Evolutionary conservation across 1,140 invertebrate species (phyloP), one percentile per base, ranked within the genome.

Genomic region (Spodoptera litura): DNA sequence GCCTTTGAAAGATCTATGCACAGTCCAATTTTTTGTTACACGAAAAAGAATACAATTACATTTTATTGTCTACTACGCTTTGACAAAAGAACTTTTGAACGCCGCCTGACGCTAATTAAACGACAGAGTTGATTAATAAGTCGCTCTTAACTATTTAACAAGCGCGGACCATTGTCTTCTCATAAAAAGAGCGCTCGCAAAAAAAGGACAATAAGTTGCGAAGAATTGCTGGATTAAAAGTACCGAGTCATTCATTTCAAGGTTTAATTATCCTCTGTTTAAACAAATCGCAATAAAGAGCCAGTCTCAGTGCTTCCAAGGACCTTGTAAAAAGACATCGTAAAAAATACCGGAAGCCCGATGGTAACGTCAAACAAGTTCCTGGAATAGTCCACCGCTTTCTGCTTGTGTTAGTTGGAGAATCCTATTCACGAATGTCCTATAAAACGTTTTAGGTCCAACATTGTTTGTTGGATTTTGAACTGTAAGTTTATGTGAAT

Each of bases 211-310:
- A 87, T 88, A 90, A 90, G 81, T 85, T 77, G 78, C 81, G 73
- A 88, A 86, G 83, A 87, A 86, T 88, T 85, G 85, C 81, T 66
- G 83, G 87, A 90, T 88, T 90, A 88, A 91, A 89, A 93, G 87
- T 81, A 84, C 78, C 83, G 81, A 89, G 78, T 91, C 90, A 92
- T 92, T 93, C 89, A 91, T 91, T 92, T 87, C 70, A 70, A 85
- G 87, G 79, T 93, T 93, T 94, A 94, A 94, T 94, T 94, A 92
- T 93, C 87, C 84, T 83, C 87, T 94, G 88, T 91, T 94, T 94
- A 93, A 92, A 93, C 91, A 93, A 89, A 93, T 90, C 88, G 88
- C 88, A 93, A 93, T 90, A 91, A 92, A 93, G 87, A 88, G 83
- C 83, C 86, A 82, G 84, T 85, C 78, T 84, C 82, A 85, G 86